Conservation (phyloP, 2,888 invertebrate species). For the Hetaerina titia region DNA sequence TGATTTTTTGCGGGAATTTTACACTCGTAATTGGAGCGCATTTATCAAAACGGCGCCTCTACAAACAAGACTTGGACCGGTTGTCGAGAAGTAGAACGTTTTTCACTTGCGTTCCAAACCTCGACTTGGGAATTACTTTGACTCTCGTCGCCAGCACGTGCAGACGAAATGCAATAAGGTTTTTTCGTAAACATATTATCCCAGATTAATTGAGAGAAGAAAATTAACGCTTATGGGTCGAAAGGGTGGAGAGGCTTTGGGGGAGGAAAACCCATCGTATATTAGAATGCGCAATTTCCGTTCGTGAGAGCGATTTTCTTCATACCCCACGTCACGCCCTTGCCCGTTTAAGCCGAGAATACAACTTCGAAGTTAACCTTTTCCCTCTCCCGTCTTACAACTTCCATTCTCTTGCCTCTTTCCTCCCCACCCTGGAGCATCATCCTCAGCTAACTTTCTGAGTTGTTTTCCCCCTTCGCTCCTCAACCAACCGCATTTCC, state of each 20-base stretch:
- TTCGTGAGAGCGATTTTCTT: neutral
- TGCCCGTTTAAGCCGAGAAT: neutral
- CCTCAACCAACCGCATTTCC: neutral
- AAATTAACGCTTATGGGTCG: conserved; percentile 36
- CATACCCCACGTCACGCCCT: neutral
- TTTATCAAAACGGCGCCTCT: neutral
- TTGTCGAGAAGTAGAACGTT: neutral
- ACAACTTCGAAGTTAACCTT: conserved; percentile 1
- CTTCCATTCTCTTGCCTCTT: neutral
- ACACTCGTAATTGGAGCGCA: neutral
- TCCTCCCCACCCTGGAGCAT: neutral
- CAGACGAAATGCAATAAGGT: conserved; percentile 31
- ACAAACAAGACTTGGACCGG: neutral
- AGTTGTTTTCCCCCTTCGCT: neutral
- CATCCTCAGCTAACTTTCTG: neutral
- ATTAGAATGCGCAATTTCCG: conserved; percentile 46
- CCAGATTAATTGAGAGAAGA: conserved; percentile 31
- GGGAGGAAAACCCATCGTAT: neutral
- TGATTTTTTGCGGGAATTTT: neutral
- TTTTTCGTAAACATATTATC: conserved; percentile 21
- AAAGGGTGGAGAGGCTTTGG: neutral
- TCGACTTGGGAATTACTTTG: conserved; percentile 27
- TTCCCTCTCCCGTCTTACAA: neutral
- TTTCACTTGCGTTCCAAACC: neutral
- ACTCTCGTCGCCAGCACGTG: conserved; percentile 24